Base-by-base conservation (phyloP, 2,113 vertebrate genomes). In the Acrocephalus arundinaceus region DNA sequence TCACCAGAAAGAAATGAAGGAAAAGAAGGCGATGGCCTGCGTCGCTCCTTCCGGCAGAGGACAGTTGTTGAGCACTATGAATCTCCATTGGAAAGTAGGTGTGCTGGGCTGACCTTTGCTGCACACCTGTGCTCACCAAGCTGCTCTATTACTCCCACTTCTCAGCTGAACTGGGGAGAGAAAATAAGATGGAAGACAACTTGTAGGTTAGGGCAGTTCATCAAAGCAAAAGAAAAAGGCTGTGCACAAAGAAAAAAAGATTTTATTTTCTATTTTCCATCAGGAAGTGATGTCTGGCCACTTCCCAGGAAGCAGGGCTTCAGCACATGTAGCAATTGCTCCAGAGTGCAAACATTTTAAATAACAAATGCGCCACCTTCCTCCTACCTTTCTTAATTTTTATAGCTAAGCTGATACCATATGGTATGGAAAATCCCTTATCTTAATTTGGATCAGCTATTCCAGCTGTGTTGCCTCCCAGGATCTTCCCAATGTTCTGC, bases 11-110 rank as follows among this genome's bases (percentile, higher is more conserved):
- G 97, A 37, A 99, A 86, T 19, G 98, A 99, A 27, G 98, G 98
- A 39, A 98, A 98, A 35, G 98, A 99, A 59, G 98, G 98, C 17
- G 97, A 98, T n/a, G 98, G 95, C 45, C 98, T 98, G 85, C 98
- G 99, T 45, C 99, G 99, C 12, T 98, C 99, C 63, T 97, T 99
- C 45, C 97, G 99, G 82, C 98, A 99, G 93, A 98, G 99, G 66
- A 99, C 99, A 97, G 94, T 98, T 17, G 97, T 98, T 51, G 98
- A 99, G 70, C 98, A 97, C 87, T 99, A 99, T 90, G 98, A 99
- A 82, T 98, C 98, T 28, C 98, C 99, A 4, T 30, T 98, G 85
- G 97, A 98, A 81, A 76, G 87, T 89, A 83, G 46, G 87, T 89
- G 70, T 82, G n/a, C 87, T 61, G 70, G 24, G 33, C 39, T 74